These are phyloP conservation scores for Epinephelus lanceolatus DNA, from an alignment of 2,113 vertebrate genomes.

Conservation along the genomic window DNA sequence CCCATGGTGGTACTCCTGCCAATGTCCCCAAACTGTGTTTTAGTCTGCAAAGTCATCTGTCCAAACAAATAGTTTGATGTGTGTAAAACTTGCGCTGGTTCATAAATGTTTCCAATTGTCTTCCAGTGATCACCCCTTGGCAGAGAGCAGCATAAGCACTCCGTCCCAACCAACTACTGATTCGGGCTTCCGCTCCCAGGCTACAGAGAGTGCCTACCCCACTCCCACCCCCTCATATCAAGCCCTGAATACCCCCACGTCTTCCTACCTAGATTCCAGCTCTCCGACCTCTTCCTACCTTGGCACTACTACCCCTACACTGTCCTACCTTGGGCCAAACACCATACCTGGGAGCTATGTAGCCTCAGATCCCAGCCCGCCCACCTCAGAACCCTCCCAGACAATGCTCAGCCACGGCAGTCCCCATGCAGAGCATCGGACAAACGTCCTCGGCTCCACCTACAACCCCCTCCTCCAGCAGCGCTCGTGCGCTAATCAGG, in stretches of 20 bases:
- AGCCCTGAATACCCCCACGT: constrained; percentile 69
- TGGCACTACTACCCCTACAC: constrained; percentile 76
- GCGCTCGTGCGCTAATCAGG: constrained; percentile 73
- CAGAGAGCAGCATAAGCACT: constrained; percentile 86
- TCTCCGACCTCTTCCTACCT: constrained; percentile 80
- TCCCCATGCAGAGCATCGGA: constrained; percentile 86
- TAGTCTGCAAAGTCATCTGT: background rate
- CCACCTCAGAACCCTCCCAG: constrained; percentile 78
- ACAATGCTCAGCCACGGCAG: constrained; percentile 81
- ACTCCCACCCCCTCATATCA: constrained; percentile 80
- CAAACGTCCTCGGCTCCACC: constrained; percentile 84
- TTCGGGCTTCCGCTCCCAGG: constrained; percentile 86
- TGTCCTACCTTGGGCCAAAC: constrained; percentile 73
- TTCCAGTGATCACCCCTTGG: constrained; percentile 80
- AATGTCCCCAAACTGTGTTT: background rate
- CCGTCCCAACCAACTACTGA: constrained; percentile 86
- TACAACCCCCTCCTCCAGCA: constrained; percentile 85
- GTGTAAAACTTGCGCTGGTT: background rate
- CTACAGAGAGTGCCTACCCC: constrained; percentile 77
- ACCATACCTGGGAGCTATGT: constrained; percentile 60
- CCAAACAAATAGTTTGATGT: background rate
- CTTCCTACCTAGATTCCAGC: constrained; percentile 83
- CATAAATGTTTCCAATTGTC: constrained; percentile 16
- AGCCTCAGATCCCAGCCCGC: constrained; percentile 70
- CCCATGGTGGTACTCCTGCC: no score